Conservation (phyloP, 1,140 invertebrate species). For the Lordiphosa stackelbergi region DNA sequence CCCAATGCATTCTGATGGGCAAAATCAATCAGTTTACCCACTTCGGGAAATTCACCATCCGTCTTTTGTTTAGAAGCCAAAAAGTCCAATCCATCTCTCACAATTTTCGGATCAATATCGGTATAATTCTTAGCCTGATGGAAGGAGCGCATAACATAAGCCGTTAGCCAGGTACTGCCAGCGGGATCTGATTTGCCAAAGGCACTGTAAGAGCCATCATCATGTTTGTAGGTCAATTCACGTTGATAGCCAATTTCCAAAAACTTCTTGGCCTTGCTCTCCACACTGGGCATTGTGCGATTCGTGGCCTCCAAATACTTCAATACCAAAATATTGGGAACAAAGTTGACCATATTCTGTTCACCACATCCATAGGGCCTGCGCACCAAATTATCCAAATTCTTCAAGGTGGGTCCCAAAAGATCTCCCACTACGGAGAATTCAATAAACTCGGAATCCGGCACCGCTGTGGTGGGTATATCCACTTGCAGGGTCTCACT, state of each 20-base stretch:
- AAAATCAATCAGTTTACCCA: slow-evolving; percentile 81
- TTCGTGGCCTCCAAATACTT: slow-evolving; percentile 81
- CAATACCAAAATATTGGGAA: slow-evolving; percentile 92
- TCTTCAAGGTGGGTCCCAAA: slow-evolving; percentile 85
- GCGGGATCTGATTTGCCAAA: slow-evolving; percentile 88
- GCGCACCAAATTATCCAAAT: slow-evolving; percentile 87
- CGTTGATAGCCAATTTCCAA: slow-evolving; percentile 94
- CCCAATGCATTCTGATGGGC: slow-evolving; percentile 81
- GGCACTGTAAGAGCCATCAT: slow-evolving; percentile 96
- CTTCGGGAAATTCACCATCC: slow-evolving; percentile 90
- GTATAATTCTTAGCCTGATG: slow-evolving; percentile 89
- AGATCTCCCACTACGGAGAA: slow-evolving; percentile 87
- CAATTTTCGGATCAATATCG: slow-evolving; percentile 85
- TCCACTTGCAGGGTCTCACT: slow-evolving; percentile 82
- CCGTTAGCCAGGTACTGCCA: slow-evolving; percentile 95
- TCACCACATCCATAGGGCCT: slow-evolving; percentile 96
- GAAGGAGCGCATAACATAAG: slow-evolving; percentile 93
- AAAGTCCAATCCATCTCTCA: slow-evolving; percentile 87
- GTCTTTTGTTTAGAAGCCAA: slow-evolving; percentile 80
- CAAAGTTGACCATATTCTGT: slow-evolving; percentile 96
- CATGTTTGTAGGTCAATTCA: slow-evolving; percentile 91
- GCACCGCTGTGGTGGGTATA: slow-evolving; percentile 84
- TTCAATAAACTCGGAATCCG: slow-evolving; percentile 84
- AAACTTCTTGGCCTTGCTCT: slow-evolving; percentile 83
- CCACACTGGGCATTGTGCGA: slow-evolving; percentile 41